A percentile compares a stretch with the other conserved stretches of the same genome.
phyloP scores from a whole-genome alignment of 2,113 vertebrate genomes.

The Ailuropoda melanoleuca region DNA sequence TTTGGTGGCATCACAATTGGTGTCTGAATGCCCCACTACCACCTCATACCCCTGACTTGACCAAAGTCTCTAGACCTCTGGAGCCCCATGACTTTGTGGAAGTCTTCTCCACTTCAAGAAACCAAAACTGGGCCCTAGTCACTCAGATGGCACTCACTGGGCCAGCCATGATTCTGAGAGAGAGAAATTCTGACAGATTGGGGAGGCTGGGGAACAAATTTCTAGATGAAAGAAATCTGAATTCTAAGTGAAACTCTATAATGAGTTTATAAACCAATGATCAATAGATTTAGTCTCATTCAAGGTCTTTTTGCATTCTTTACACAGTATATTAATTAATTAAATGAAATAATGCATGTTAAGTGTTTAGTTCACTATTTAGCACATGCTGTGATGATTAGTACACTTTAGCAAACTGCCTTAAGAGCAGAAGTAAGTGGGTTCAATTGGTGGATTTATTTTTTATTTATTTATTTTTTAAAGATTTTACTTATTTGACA shows the following conservation, averaged over 20 bases:
- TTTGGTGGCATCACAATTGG: background rate
- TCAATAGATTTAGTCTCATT: background rate
- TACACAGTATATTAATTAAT: slow-evolving; percentile 19
- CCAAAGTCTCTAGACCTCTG: background rate
- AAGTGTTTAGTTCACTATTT: background rate
- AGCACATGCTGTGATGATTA: slow-evolving; percentile 27
- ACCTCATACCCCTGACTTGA: background rate
- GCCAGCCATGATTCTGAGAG: background rate
- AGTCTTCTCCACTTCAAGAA: background rate
- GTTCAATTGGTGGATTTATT: slow-evolving; percentile 7
- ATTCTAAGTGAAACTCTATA: background rate
- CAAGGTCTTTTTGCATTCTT: slow-evolving; percentile 24
- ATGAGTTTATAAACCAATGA: slow-evolving; percentile 18
- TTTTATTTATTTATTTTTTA: no score
- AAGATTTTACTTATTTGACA: no score
- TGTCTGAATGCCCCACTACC: background rate
- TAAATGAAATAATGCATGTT: slow-evolving; percentile 7
- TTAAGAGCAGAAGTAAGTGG: slow-evolving; percentile 31
- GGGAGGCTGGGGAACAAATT: background rate
- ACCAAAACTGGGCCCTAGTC: background rate
- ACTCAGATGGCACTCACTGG: background rate
- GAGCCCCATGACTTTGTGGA: background rate
- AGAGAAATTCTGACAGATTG: background rate
- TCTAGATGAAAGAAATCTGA: background rate
- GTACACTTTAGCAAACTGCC: background rate